phyloP scores from a whole-genome alignment of 2,888 invertebrate genomes.

The Drosophila flavopinicola region DNA sequence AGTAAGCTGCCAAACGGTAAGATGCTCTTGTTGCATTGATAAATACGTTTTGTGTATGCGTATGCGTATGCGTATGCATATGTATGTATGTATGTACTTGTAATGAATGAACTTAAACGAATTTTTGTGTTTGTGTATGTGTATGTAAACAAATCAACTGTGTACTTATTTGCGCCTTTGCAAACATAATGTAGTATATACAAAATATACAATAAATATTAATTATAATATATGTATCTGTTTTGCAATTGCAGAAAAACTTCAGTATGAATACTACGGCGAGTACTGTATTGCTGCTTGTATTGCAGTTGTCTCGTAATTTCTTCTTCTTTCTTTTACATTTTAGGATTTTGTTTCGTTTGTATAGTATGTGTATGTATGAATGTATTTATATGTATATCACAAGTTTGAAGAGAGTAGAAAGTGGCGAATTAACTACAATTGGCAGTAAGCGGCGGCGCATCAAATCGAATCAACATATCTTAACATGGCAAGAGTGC shows the following conservation, averaged over 20 bases:
- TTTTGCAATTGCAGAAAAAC: background rate
- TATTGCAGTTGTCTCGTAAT: background rate
- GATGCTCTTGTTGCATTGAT: background rate
- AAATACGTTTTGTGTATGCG: background rate
- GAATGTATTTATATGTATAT: slow-evolving; percentile 60
- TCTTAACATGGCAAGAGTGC: background rate
- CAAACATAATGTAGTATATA: slow-evolving; percentile 16
- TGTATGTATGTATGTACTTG: background rate
- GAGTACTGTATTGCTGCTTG: background rate
- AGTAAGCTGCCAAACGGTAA: background rate
- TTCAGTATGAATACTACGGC: slow-evolving; percentile 9
- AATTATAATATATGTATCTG: slow-evolving; percentile 2
- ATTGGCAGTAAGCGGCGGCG: slow-evolving; percentile 57
- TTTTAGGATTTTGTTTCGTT: background rate
- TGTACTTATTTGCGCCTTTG: background rate
- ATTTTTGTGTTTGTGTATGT: background rate
- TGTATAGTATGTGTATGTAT: slow-evolving; percentile 13
- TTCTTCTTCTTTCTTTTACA: slow-evolving; percentile 5
- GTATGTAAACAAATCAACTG: background rate
- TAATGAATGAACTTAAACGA: background rate
- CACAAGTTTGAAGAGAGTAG: slow-evolving; percentile 76
- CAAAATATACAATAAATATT: slow-evolving; percentile 11
- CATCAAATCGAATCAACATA: slow-evolving; percentile 2
- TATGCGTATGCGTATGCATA: background rate
- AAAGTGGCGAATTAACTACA: slow-evolving; percentile 67